Percentiles rank a stretch among this genome's conserved stretches.
These are phyloP conservation scores for Fregetta grallaria DNA, from an alignment of 2,113 vertebrate genomes.

Conservation along the genomic window DNA sequence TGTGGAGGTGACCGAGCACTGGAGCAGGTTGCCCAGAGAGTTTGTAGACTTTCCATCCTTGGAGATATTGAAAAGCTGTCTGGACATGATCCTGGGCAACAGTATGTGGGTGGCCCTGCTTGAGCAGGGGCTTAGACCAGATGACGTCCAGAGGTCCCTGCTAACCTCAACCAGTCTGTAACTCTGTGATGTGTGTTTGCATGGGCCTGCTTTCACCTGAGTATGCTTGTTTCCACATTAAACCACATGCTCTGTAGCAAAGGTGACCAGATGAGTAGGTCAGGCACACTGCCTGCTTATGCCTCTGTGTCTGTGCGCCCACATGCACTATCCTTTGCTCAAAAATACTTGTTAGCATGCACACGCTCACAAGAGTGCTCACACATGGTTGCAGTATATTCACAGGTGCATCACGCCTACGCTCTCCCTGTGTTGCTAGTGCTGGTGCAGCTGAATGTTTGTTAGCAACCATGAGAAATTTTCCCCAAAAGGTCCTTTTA, in stretches of 20 bases:
- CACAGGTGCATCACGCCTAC: background rate
- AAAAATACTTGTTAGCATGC: background rate
- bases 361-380: too few species aligned
- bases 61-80: background rate
- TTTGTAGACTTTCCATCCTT: background rate
- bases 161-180: background rate
- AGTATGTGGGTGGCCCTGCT: background rate
- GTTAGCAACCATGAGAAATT: background rate
- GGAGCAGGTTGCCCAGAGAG: background rate
- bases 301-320: background rate
- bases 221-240: background rate
- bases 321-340: accelerated
- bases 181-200: background rate
- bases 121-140: background rate
- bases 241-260: background rate
- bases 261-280: background rate
- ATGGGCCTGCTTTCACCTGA: background rate
- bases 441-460: background rate
- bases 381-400: background rate
- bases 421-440: background rate
- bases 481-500: background rate
- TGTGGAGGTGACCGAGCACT: background rate
- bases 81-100: background rate
- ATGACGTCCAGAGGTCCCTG: background rate
- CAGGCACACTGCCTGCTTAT: background rate